Percentiles rank a stretch among this genome's conserved stretches.
Evolutionary conservation across 2,113 vertebrate species (phyloP).

Genomic region (Gavia stellata): DNA sequence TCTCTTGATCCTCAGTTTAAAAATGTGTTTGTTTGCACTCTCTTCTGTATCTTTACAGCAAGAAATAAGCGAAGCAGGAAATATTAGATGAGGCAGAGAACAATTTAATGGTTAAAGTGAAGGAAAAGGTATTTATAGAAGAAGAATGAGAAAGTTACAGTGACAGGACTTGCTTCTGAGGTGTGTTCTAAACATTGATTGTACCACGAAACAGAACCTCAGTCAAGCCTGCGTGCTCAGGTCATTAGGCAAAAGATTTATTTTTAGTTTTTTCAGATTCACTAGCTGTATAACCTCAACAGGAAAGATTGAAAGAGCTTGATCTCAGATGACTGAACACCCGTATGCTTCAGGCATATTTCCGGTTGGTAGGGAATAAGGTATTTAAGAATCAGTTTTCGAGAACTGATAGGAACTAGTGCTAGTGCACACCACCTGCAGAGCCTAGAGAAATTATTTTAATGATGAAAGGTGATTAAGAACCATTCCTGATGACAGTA

Average conservation of each 20-base stretch:
- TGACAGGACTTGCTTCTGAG: neutral
- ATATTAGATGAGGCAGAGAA: neutral
- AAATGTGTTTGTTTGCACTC: neutral
- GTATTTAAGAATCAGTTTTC: neutral
- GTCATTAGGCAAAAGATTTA: conserved; percentile 6
- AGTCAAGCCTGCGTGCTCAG: neutral
- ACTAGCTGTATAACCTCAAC: neutral
- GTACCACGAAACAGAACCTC: neutral
- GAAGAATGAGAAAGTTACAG: neutral
- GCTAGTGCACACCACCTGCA: neutral
- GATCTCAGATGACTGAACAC: conserved; percentile 10
- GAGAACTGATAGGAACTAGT: neutral
- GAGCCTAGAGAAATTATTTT: neutral
- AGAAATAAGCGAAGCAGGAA: neutral
- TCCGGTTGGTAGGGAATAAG: neutral
- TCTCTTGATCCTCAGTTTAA: neutral
- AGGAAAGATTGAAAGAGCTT: neutral
- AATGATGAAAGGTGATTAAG: neutral
- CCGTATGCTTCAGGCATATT: neutral
- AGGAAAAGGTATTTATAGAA: neutral
- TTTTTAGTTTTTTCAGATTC: neutral
- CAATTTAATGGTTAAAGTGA: neutral
- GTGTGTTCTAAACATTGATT: neutral
- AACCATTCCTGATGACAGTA: neutral
- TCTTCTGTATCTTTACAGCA: neutral